Evolutionary conservation across 2,113 vertebrate species (phyloP).

Genomic region (Odocoileus virginianus): DNA sequence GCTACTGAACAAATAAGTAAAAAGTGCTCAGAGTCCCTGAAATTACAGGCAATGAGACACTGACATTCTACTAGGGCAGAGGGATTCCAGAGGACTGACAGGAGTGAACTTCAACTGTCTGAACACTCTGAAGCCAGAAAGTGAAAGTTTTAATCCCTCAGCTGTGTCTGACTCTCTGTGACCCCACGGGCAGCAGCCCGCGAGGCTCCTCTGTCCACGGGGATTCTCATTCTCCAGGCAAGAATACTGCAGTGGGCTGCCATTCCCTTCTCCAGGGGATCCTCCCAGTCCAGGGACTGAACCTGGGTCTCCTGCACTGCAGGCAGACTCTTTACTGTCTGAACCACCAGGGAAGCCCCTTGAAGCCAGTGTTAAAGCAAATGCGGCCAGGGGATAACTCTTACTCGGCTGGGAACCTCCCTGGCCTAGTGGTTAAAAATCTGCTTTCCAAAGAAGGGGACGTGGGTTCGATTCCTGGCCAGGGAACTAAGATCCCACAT

Average conservation of each 20-base stretch:
- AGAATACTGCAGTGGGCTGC: neutral
- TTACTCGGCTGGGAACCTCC: neutral
- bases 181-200: neutral
- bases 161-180: neutral
- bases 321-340: neutral
- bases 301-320: neutral
- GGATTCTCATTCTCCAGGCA: neutral
- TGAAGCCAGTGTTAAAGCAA: neutral
- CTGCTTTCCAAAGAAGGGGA: neutral
- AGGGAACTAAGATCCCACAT: neutral
- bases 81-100: no score
- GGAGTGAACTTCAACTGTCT: neutral
- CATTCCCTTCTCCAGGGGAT: neutral
- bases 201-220: neutral
- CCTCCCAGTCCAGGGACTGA: neutral
- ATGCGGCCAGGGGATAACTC: neutral
- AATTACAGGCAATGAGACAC: neutral
- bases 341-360: neutral
- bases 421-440: neutral
- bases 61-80: fast-evolving
- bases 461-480: neutral
- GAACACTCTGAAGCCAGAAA: neutral
- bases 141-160: neutral
- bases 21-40: neutral
- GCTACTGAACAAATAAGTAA: neutral